Evolutionary conservation across 2,888 invertebrate genomes (phyloP), one percentile per base, ranked within the genome.

Genomic region (Actias luna): DNA sequence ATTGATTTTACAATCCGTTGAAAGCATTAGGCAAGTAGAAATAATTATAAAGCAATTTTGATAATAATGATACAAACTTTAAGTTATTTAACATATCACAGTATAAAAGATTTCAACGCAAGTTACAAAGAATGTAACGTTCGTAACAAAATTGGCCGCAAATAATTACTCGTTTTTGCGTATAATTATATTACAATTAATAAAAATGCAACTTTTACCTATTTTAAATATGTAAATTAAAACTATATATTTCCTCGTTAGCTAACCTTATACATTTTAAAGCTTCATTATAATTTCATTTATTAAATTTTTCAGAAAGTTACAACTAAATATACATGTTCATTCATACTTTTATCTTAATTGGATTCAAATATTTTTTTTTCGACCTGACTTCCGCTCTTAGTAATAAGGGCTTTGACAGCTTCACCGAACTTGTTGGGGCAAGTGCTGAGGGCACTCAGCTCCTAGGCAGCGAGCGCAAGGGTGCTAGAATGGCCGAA

Each of bases 41-140:
- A 39, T 39, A 46, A 46, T 46, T 22, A 22, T 46, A 46, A 46
- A 2, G 22, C 10, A 10, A 0, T 22, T 46, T 39, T 39, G 39
- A 7, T 42, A 42, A 18, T 42, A 33, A 33, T 33, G 5, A 7
- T 7, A 7, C 33, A 4, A 12, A 4, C 12, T 8, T 22, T 12
- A 3, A 10, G 46, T 8, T 22, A 2, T 12, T n/a, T 25, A 25
- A 25, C 12, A 18, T 2, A 46, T 0, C 1, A 7, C n/a, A 50
- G 46, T 50, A 14, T 50, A 16, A 50, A 50, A 50, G 46, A 50
- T 12, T 50, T 50, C 46, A 50, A 50, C 46, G 46, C 46, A 22
- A 50, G 46, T 50, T 22, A 25, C 25, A 50, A 25, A 50, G 25
- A 50, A 50, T 50, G 22, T 25, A 25, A 22, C 22, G 12, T 50